Evolutionary conservation across 2,797 vertebrate species (phyloP), one percentile per base, ranked within the genome.

Genomic region (Platyrinchus mystaceus): DNA sequence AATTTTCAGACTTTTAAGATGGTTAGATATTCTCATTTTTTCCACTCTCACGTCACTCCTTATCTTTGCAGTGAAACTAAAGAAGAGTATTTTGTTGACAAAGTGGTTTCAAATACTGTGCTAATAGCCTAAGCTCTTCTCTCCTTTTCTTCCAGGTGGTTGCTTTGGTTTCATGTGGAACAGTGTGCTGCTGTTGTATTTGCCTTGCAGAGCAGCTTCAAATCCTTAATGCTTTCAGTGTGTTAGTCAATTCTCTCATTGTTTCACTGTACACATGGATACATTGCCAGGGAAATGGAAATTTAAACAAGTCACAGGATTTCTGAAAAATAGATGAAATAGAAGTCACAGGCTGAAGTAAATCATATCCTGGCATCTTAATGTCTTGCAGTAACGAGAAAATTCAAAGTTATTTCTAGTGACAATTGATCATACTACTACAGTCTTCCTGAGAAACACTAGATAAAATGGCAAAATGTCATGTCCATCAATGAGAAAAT

Each of bases 341-440:
- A 95, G 96, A 97, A 96, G 86, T 43, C 89, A 84, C 90, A 97
- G 87, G 78, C 63, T 20, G 44, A 93, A 96, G 87, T 97, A 96
- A 97, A 97, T 97, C 95, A 97, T 89, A 88, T 49, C 46, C 91
- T 96, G 94, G 96, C 96, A 96, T 97, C 73, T 98, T 97, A 97
- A 97, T 95, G 81, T 95, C 96, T 96, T 94, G 49, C 90, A 94
- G 76, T 97, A 97, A 98, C 97, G 97, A 98, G 93, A 97, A 98
- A 97, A 97, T 93, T 93, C 96, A 55, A 97, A 98, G 96, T 95
- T 90, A 95, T 95, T 97, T 69, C 86, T 96, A 66, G 74, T 53
- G 90, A 94, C 82, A 92, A 96, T 97, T 97, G 94, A 97, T 97
- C 96, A 97, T 80, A 55, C 15, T 77, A 76, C 86, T 85, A 41